Conservation (phyloP, 2,113 vertebrate species). For the Hydrochoerus hydrochaeris region DNA sequence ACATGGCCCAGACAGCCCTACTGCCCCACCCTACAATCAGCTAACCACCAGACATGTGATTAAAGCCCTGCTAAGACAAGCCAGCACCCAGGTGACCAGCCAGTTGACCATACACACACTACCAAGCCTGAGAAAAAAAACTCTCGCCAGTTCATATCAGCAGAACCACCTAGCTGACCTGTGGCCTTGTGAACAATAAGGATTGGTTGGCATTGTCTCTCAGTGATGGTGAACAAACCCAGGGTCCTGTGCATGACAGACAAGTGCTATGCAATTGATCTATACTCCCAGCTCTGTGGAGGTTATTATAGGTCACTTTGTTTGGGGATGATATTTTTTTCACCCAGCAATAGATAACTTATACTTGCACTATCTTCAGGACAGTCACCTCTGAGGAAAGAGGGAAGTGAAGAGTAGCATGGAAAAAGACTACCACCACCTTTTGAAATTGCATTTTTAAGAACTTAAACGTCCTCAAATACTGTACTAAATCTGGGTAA, state of each 20-base stretch:
- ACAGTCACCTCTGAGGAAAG: background rate
- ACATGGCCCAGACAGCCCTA: background rate
- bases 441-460: background rate
- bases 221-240: background rate
- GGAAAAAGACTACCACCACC: background rate
- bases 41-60: slow-evolving; percentile 28
- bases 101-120: background rate
- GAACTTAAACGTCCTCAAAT: slow-evolving; percentile 9
- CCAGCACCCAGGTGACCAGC: background rate
- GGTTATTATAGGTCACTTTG: background rate
- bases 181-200: background rate
- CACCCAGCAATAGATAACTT: background rate
- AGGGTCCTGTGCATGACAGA: background rate
- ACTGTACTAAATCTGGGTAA: background rate
- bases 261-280: background rate
- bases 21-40: background rate
- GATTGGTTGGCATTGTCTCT: background rate
- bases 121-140: background rate
- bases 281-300: background rate
- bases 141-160: background rate
- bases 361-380: background rate
- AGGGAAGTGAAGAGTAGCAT: background rate
- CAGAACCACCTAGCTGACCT: slow-evolving; percentile 1
- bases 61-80: background rate
- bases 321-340: background rate